Base-by-base conservation (phyloP, 1,140 invertebrate species). In the Drosophila ananassae region DNA sequence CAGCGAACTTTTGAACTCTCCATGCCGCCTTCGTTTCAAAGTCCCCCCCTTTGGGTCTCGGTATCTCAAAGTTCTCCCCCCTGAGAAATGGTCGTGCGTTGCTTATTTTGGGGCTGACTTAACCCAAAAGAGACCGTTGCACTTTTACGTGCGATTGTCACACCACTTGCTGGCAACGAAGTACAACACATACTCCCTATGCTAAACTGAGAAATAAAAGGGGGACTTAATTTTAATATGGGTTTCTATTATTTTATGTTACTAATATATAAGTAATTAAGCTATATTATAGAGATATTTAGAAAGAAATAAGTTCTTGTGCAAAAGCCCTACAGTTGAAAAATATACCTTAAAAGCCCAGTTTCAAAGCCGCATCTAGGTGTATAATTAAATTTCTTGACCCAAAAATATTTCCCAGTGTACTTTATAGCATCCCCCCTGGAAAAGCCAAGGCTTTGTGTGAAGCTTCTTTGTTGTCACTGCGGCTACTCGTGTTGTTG, bases 81-180 rank as follows among this genome's bases (percentile, higher is more conserved):
- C 37, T 28, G 30, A 12, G 34, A 28, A 51, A 28, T 58, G 10
- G 57, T 80, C 60, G 52, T 75, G 50, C 55, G 51, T 58, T 12
- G 48, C 21, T 34, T n/a, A 30, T 51, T 60, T 68, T 57, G 69
- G 67, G 46, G 66, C 66, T 68, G 66, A 46, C 66, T 68, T 68
- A 59, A 44, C 46, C 56, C 63, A 77, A 80, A 82, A 64, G 71
- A 78, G 82, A 84, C 79, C 77, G 79, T 80, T 89, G 84, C 79
- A 89, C 84, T 89, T 77, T 84, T 72, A 80, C 84, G 84, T 89
- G 84, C 79, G 79, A 89, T 89, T 89, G 84, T 89, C 77, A 89
- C 84, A 89, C 84, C 79, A 89, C 75, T 89, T 77, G 77, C 57
- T 64, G 58, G 68, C 63, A 69, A 73, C 61, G 53, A 53, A 54